Evolutionary conservation across 2,888 invertebrate species (phyloP).

Genomic region (Andrena trimmerana): DNA sequence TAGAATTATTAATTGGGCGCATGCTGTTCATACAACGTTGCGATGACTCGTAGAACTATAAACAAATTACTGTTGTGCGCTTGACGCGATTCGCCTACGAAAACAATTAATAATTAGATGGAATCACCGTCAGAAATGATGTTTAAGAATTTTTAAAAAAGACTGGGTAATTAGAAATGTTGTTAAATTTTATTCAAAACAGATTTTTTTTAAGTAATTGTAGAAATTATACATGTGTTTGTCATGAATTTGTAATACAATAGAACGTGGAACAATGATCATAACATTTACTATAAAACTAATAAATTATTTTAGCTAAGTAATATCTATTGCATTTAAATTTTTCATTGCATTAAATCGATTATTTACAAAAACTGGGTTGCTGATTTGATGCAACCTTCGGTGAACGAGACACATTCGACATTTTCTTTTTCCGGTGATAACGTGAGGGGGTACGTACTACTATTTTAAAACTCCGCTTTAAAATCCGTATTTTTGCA

Average conservation of each 20-base stretch:
- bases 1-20: background rate
- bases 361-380: constrained; percentile 3
- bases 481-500: constrained; percentile 37
- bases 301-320: constrained; percentile 22
- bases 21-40: background rate
- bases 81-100: background rate
- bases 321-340: background rate
- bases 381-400: constrained; percentile 51
- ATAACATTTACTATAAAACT: background rate
- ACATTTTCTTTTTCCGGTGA: constrained; percentile 51
- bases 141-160: too few relatives aligned
- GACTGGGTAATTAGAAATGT: too few relatives aligned
- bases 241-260: too few relatives aligned
- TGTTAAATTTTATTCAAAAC: too few relatives aligned
- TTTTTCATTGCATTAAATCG: constrained; percentile 3
- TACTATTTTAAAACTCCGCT: background rate
- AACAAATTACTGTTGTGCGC: background rate
- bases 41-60: background rate
- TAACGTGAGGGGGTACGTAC: constrained; percentile 30
- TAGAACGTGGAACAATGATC: too few relatives aligned
- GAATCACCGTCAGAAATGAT: too few relatives aligned
- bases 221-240: too few relatives aligned
- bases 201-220: too few relatives aligned
- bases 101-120: too few relatives aligned
- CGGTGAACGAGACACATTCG: background rate